Percentiles rank a stretch among this genome's conserved stretches.
Conservation (phyloP, 1,140 invertebrate species). For the Limonius californicus region DNA sequence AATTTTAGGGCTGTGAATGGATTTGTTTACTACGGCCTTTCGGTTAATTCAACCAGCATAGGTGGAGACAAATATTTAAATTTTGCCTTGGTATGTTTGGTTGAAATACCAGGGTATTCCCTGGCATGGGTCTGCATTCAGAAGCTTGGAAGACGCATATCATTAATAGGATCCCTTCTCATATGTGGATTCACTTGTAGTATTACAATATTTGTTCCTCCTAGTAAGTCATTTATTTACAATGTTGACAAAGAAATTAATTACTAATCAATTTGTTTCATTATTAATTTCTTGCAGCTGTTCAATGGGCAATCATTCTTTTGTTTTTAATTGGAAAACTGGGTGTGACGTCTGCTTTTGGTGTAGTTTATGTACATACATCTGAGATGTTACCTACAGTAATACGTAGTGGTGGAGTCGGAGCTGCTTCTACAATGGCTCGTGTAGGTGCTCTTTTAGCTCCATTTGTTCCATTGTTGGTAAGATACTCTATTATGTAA, state of each 20-base stretch:
- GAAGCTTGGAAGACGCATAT: constrained; percentile 52
- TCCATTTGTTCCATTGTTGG: constrained; percentile 58
- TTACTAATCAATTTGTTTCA: not conserved
- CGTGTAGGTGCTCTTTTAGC: constrained; percentile 59
- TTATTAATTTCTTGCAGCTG: constrained; percentile 41
- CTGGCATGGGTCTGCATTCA: constrained; percentile 52
- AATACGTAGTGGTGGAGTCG: constrained; percentile 55
- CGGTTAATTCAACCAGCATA: constrained; percentile 63
- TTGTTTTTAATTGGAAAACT: constrained; percentile 64
- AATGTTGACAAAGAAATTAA: not conserved
- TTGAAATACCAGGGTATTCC: constrained; percentile 60
- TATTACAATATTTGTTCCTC: constrained; percentile 47
- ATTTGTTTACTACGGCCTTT: constrained; percentile 70
- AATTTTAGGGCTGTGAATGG: constrained; percentile 62
- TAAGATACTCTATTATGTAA: constrained; percentile 34
- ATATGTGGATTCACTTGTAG: constrained; percentile 56
- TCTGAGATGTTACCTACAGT: constrained; percentile 62
- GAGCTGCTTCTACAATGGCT: constrained; percentile 56
- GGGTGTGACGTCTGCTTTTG: constrained; percentile 59
- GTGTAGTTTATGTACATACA: constrained; percentile 58
- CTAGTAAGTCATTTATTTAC: constrained; percentile 29
- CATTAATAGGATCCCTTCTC: constrained; percentile 52
- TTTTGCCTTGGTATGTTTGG: constrained; percentile 55
- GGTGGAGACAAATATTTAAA: constrained; percentile 63
- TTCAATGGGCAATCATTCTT: constrained; percentile 49